Evolutionary conservation across 2,797 vertebrate genomes (phyloP), one percentile per base, ranked within the genome.

Genomic region (Spondyliosoma cantharus): DNA sequence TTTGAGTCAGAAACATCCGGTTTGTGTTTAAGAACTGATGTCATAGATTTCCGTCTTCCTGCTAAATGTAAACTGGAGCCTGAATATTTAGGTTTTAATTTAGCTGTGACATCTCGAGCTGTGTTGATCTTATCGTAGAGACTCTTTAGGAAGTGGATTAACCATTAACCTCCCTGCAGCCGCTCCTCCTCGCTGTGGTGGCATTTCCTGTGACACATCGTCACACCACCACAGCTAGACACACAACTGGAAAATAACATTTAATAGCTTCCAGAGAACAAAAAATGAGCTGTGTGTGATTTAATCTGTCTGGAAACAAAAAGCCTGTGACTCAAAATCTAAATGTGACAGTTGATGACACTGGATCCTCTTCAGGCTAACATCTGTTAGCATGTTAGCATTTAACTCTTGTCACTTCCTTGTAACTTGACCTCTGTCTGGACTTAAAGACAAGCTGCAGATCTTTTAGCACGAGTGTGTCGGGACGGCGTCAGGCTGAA

Each of bases 151-250:
- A 53, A 9, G 12, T 45, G 7, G 20, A 53, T 43, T 1, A 52
- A 24, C 24, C 16, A 6, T 13, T 43, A 4, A 59, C 32, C 2
- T 9, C 0, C 5, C 16, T 0, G 1, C 19, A 19, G 9, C 29
- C 1, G 13, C n/a, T 17, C 13, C 6, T 22, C 2, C 16, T 57
- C 46, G 27, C 0, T 24, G 27, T 3, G 8, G 1, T 27, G 50
- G 5, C 0, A 45, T 78, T 83, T 83, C 69, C 76, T 79, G 67
- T 59, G n/a, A 71, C 62, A 15, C 61, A 52, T 19, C 49, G n/a
- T 1, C 46, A 65, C 32, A 19, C 27, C 56, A 27, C 24, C 12
- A 42, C 37, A 46, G 7, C 25, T n/a, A 1, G 0, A 45, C 17
- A 7, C 12, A 48, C 14, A 24, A 42, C 15, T n/a, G 7, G 16